Conservation (phyloP, 1,140 invertebrate species). For the Diploscapter pachys region DNA sequence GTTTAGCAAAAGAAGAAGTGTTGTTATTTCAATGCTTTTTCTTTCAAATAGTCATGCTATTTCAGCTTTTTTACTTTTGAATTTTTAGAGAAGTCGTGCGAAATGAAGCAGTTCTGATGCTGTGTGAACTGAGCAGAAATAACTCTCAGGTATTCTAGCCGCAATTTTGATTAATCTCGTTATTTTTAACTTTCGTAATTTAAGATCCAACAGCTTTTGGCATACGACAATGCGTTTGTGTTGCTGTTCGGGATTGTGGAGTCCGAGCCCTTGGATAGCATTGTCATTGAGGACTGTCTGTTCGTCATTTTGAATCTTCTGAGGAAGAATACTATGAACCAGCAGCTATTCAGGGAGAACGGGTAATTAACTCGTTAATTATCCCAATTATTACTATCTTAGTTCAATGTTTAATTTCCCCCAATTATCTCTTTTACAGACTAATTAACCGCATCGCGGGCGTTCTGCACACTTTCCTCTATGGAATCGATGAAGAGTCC, state of each 20-base stretch:
- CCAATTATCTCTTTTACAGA: constrained; percentile 51
- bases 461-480: constrained; percentile 72
- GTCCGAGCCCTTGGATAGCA: constrained; percentile 80
- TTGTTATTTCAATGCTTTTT: no score
- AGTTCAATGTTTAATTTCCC: neutral
- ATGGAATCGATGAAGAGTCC: constrained; percentile 65
- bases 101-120: constrained; percentile 86
- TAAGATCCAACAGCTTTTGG: constrained; percentile 98
- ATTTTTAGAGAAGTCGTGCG: constrained; percentile 79
- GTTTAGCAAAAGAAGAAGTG: no score
- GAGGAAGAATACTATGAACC: constrained; percentile 92
- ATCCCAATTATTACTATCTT: neutral
- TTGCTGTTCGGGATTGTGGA: constrained; percentile 85
- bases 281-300: constrained; percentile 96
- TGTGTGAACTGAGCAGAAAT: constrained; percentile 86
- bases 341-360: constrained; percentile 97
- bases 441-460: constrained; percentile 80
- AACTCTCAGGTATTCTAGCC: constrained; percentile 68
- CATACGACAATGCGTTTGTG: constrained; percentile 98
- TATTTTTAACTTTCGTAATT: neutral
- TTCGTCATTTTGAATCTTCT: constrained; percentile 89
- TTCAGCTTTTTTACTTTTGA: no score
- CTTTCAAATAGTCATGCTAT: no score
- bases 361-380: constrained; percentile 45
- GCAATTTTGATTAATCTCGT: neutral